Base-by-base conservation (phyloP, 2,797 vertebrate species). In the Labroides dimidiatus region DNA sequence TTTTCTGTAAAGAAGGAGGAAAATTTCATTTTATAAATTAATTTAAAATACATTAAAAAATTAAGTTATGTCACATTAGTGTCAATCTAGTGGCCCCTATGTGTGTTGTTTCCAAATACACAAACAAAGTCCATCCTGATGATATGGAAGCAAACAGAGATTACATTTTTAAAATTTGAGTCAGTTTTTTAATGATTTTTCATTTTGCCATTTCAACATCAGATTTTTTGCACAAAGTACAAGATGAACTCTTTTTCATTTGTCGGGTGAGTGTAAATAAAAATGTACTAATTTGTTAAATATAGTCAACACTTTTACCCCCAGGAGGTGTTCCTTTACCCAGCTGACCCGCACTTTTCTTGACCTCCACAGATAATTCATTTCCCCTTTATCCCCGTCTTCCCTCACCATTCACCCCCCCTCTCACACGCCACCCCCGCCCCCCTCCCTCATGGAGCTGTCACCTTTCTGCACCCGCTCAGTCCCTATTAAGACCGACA, bases 401-500 rank as follows among this genome's bases (percentile, higher is more conserved):
- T 78, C 77, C 69, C 68, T 68, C 67, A 65, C 73, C 60, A 59
- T 70, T 80, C 72, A 57, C 50, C 57, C 44, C 54, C 78, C 56
- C 54, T 64, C 70, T 27, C 70, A 9, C 65, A 6, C 60, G 20
- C 57, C 61, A 64, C 44, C 74, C 66, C 75, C 58, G 36, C 77
- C 88, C 85, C 85, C 84, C 85, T 78, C 91, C 87, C 82, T 86
- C 50, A 68, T 80, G 80, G 87, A 89, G 86, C 92, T 92, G 91
- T 91, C 91, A 92, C 91, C 91, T 92, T 91, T 87, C 88, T 89
- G 90, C 91, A 92, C 88, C 85, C 85, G 85, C 88, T 92, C 91
- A 91, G 91, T 91, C 91, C 90, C 91, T 91, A 94, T 94, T 94
- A 93, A 94, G 93, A 85, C 91, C 91, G 93, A 94, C 93, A 93